Percentiles rank a stretch among this genome's conserved stretches.
These are phyloP conservation scores for Ginglymostoma cirratum DNA, from an alignment of 2,113 vertebrate genomes.

Conservation along the genomic window DNA sequence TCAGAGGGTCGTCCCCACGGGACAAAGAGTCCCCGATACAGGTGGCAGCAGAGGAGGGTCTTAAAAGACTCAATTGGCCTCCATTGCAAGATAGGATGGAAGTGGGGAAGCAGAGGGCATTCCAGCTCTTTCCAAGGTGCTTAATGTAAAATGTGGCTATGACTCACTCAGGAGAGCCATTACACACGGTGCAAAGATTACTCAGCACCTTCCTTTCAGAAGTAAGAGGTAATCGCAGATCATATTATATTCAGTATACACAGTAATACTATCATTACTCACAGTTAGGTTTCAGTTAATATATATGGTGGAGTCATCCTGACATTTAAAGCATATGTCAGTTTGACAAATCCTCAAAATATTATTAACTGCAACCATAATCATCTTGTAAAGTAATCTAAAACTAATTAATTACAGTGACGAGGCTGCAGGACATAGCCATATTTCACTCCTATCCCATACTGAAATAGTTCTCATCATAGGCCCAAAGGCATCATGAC, in stretches of 20 bases:
- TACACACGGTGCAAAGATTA: not conserved
- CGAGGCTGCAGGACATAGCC: not conserved
- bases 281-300: not conserved
- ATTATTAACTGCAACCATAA: slow-evolving; percentile 6
- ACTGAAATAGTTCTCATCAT: not conserved
- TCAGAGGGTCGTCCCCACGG: no score
- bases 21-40: no score
- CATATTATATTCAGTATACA: not conserved
- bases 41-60: no score
- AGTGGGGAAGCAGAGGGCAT: no score
- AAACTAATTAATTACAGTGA: slow-evolving; percentile 16
- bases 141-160: not conserved
- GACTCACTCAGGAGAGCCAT: not conserved
- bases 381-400: slow-evolving; percentile 13
- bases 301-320: not conserved
- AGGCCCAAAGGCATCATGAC: not conserved
- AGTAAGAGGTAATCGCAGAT: not conserved
- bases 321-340: slow-evolving; percentile 23
- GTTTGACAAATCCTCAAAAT: slow-evolving; percentile 13
- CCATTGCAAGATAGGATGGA: not conserved
- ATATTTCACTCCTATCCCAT: not conserved
- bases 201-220: not conserved
- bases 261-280: not conserved
- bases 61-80: not conserved
- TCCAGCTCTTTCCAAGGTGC: not conserved